Evolutionary conservation across 2,888 invertebrate species (phyloP).

Genomic region (Epistrophe grossulariae): DNA sequence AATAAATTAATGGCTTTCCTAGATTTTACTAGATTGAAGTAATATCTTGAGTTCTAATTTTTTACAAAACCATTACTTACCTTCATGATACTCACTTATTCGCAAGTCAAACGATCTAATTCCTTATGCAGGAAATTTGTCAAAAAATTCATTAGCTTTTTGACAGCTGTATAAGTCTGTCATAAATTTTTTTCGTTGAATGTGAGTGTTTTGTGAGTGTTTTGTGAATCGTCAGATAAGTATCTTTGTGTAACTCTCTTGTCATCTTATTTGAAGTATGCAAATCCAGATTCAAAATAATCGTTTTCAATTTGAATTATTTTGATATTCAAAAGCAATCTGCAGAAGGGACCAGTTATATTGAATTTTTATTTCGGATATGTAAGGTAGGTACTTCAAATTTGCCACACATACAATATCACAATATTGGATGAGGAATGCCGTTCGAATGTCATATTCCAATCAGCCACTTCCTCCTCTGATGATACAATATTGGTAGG

Average conservation of each 20-base stretch:
- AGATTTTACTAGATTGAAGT: too few relatives aligned
- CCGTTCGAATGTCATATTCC: neutral
- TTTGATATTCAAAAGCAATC: constrained; percentile 26
- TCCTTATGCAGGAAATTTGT: neutral
- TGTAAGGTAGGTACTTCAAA: neutral
- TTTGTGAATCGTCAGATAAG: neutral
- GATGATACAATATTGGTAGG: neutral
- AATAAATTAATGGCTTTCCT: too few relatives aligned
- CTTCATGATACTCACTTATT: too few relatives aligned
- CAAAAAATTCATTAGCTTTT: constrained; percentile 1
- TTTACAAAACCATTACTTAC: too few relatives aligned
- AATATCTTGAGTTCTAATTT: too few relatives aligned
- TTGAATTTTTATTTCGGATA: neutral
- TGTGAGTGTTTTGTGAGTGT: neutral
- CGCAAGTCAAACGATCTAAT: neutral
- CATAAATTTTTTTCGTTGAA: neutral
- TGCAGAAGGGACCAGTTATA: constrained; percentile 6
- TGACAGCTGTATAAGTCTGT: neutral
- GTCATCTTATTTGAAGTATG: constrained; percentile 5
- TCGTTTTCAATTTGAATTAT: constrained; percentile 19
- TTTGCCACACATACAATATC: neutral
- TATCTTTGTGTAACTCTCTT: neutral
- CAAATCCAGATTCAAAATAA: neutral
- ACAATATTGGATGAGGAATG: neutral
- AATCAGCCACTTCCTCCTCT: neutral